These are phyloP conservation scores for Equus przewalskii DNA, from an alignment of 2,113 vertebrate species.

Conservation along the genomic window DNA sequence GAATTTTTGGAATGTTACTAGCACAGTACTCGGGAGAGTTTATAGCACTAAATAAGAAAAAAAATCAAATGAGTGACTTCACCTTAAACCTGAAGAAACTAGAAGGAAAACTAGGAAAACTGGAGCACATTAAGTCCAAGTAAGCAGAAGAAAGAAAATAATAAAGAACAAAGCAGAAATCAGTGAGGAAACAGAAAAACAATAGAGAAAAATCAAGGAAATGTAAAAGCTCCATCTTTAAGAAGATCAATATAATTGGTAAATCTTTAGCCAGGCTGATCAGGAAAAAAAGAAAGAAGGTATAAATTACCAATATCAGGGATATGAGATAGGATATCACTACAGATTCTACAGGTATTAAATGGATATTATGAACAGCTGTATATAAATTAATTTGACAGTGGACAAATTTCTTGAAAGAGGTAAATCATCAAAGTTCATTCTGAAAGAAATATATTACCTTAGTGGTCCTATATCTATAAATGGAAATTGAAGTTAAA, in stretches of 20 bases:
- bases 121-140: neutral
- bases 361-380: neutral
- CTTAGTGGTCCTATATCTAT: neutral
- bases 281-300: neutral
- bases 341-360: neutral
- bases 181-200: neutral
- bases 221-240: neutral
- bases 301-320: neutral
- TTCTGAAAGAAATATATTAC: neutral
- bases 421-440: neutral
- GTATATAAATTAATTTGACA: neutral
- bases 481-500: conserved; percentile 4
- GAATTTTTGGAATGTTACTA: neutral
- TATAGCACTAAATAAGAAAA: neutral
- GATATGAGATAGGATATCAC: neutral
- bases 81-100: neutral
- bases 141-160: neutral
- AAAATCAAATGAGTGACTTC: neutral
- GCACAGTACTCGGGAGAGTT: neutral
- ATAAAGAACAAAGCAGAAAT: neutral
- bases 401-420: neutral
- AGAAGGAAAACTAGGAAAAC: neutral
- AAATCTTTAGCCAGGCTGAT: neutral
- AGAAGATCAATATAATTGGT: neutral
- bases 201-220: neutral